phyloP scores from a whole-genome alignment of 1,140 invertebrate genomes.

The Conus ventricosus region DNA sequence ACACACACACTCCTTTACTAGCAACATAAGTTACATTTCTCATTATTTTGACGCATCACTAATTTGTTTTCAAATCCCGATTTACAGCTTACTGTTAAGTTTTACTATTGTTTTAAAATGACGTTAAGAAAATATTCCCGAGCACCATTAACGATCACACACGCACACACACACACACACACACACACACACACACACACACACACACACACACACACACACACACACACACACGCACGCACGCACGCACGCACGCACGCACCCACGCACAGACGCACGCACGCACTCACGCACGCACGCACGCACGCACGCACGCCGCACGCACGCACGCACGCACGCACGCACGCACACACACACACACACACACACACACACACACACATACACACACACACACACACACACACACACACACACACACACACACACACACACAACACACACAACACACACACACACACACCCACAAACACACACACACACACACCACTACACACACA shows the following conservation, averaged over 20 bases:
- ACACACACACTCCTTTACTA: too few relatives aligned
- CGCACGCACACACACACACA: not conserved
- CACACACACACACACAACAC: too few relatives aligned
- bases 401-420: not conserved
- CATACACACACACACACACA: not conserved
- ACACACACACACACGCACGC: not conserved
- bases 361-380: not conserved
- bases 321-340: not conserved
- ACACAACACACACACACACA: not conserved
- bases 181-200: conserved; percentile 10
- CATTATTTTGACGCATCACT: too few relatives aligned
- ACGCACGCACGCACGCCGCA: too few relatives aligned
- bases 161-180: not conserved
- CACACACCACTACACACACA: too few relatives aligned
- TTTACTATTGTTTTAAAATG: too few relatives aligned
- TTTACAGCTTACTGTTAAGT: too few relatives aligned
- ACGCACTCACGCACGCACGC: too few relatives aligned
- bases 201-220: conserved; percentile 10
- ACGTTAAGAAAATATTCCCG: too few relatives aligned
- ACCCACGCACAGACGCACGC: not conserved
- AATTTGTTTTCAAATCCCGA: too few relatives aligned
- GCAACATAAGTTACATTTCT: too few relatives aligned
- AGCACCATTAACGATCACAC: too few relatives aligned
- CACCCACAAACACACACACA: not conserved
- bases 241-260: not conserved